These are phyloP conservation scores for Rhombomys opimus DNA, from an alignment of 2,113 vertebrate genomes.

Conservation along the genomic window DNA sequence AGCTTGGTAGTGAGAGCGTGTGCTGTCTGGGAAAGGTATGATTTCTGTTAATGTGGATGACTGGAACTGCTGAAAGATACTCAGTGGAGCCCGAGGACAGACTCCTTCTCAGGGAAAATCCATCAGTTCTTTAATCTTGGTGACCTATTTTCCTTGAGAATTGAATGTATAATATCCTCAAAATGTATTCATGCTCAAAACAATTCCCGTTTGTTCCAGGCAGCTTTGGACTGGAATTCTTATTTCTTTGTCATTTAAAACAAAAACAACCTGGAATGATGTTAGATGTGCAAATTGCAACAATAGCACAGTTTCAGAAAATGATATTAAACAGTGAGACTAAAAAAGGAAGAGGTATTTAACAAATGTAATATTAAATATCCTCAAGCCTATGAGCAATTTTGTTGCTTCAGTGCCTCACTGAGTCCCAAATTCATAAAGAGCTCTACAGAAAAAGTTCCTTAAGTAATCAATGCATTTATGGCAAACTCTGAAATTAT, in stretches of 20 bases:
- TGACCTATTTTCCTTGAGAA: background rate
- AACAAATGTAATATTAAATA: background rate
- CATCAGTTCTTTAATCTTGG: background rate
- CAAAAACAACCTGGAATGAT: background rate
- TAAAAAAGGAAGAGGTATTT: background rate
- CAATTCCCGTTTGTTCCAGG: background rate
- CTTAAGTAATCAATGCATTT: background rate
- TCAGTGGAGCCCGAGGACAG: background rate
- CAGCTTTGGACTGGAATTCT: background rate
- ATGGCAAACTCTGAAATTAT: constrained; percentile 28
- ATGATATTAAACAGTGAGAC: background rate
- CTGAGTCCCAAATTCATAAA: background rate
- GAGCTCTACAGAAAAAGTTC: background rate
- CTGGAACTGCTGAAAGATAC: background rate
- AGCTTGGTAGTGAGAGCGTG: background rate
- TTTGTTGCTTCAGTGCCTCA: constrained; percentile 20
- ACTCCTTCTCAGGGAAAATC: background rate
- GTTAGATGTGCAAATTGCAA: background rate
- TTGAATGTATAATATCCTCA: background rate
- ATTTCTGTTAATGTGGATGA: background rate
- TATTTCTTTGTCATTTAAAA: constrained; percentile 13
- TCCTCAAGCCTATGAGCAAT: background rate
- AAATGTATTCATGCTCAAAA: background rate
- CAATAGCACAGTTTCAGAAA: background rate
- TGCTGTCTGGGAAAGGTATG: background rate